A percentile compares a stretch with the other conserved stretches of the same genome.
These are phyloP conservation scores for Orius laevigatus DNA, from an alignment of 1,140 invertebrate species.

Conservation along the genomic window DNA sequence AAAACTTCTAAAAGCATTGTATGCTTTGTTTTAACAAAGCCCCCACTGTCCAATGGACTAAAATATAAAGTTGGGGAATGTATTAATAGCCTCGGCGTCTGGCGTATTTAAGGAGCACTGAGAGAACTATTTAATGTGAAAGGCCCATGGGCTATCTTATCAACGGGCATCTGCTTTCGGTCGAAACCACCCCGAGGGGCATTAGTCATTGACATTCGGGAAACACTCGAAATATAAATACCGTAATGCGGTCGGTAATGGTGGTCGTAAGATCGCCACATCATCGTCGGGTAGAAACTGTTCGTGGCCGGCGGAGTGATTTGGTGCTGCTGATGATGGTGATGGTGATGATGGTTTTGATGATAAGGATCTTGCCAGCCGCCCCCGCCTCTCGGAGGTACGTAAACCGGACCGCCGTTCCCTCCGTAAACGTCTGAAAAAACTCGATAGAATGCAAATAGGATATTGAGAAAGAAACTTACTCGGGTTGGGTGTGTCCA, in stretches of 20 bases:
- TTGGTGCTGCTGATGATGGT: constrained; percentile 14
- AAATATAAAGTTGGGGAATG: no score
- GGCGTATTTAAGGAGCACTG: no score
- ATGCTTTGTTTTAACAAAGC: no score
- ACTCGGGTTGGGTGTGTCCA: constrained; percentile 14
- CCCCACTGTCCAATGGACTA: no score
- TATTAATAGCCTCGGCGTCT: no score
- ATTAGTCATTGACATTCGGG: no score
- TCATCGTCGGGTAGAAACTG: constrained; percentile 50
- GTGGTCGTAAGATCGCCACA: constrained; percentile 59
- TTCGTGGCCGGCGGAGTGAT: constrained; percentile 15
- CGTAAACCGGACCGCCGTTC: constrained; percentile 3
- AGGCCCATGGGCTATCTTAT: no score
- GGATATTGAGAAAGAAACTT: neutral
- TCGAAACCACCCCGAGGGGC: no score
- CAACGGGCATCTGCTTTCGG: no score
- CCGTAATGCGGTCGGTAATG: constrained; percentile 57
- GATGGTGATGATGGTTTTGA: constrained; percentile 5
- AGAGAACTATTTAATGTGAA: no score
- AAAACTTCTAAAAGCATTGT: no score
- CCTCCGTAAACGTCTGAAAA: constrained; percentile 12
- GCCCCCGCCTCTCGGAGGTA: neutral
- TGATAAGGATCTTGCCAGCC: constrained; percentile 10
- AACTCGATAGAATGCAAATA: neutral
- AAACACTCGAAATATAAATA: constrained; percentile 23